phyloP scores from a whole-genome alignment of 2,888 invertebrate genomes.

The Rhingia rostrata region DNA sequence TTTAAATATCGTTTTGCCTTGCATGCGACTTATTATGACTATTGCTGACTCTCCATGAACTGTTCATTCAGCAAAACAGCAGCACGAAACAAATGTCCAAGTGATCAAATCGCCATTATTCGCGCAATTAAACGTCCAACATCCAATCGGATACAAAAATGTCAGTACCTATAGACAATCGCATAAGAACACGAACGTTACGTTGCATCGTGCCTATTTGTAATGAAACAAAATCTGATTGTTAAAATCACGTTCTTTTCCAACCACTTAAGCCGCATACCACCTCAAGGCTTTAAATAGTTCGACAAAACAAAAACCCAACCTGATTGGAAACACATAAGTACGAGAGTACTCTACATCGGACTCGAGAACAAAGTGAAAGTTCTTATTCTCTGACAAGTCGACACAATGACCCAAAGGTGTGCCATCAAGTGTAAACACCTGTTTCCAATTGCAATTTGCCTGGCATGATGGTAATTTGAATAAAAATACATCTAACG shows the following conservation, averaged over 20 bases:
- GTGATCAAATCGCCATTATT: constrained; percentile 16
- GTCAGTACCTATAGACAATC: constrained; percentile 3
- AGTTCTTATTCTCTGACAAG: constrained; percentile 41
- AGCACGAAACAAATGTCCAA: constrained; percentile 21
- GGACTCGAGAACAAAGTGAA: constrained; percentile 65
- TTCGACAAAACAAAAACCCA: background rate
- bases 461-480: constrained; percentile 46
- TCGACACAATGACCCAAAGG: constrained; percentile 37
- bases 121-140: constrained; percentile 15
- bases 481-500: constrained; percentile 43
- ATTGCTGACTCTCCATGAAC: constrained; percentile 21
- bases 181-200: constrained; percentile 23
- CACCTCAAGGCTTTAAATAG: constrained; percentile 22
- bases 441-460: constrained; percentile 46
- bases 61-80: constrained; percentile 12
- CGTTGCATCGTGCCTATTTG: background rate
- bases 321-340: constrained; percentile 11
- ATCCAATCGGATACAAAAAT: constrained; percentile 6
- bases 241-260: constrained; percentile 44
- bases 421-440: constrained; percentile 51
- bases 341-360: background rate
- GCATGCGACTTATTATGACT: constrained; percentile 18
- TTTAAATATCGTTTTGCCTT: constrained; percentile 20
- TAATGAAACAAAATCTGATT: constrained; percentile 17
- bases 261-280: constrained; percentile 1